Base-by-base conservation (phyloP, 1,140 invertebrate species). In the Orchestia grillus region DNA sequence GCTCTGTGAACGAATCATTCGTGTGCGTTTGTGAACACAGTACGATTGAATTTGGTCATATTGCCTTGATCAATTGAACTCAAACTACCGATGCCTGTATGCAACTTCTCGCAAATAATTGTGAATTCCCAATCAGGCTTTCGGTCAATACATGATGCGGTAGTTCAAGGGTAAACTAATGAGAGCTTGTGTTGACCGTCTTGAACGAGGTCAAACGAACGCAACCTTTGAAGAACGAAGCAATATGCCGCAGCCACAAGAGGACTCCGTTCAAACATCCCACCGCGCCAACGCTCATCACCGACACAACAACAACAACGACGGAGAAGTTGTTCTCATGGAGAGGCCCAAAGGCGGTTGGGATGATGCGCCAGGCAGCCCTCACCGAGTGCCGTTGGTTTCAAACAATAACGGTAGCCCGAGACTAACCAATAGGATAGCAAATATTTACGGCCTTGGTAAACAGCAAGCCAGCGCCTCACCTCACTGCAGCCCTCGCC, bases 401-500 rank as follows among this genome's bases (percentile, higher is more conserved):
- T 96, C 95, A 77, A 91, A 91, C 47, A 87, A n/a, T 62, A 87
- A 92, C n/a, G 88, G 95, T 43, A 87, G 96, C 44, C 95, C 95
- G 44, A 95, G 96, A 53, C 87, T 96, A 41, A 62, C 92, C 40
- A 94, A 94, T 44, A 44, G 92, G 45, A 94, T 94, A 11, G 92
- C 92, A 94, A 94, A 94, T 94, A 94, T 94, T 45, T 94, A 94
- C 44, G 92, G 92, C 8, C 92, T 94, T 40, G 92, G 92, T 44
- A 94, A 94, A 94, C 92, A 94, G 44, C 44, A 45, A 45, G 92
- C 44, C 44, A 47, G 16, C 43, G 92, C 92, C 43, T 94, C 92
- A 11, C 92, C 92, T 45, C 92, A 96, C 87, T 92, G 96, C 77
- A 96, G 96, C 95, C 96, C 96, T 0, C 96, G 96, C 44, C 96